Evolutionary conservation across 1,140 invertebrate species (phyloP), one percentile per base, ranked within the genome.

Genomic region (Teleogryllus occipitalis): DNA sequence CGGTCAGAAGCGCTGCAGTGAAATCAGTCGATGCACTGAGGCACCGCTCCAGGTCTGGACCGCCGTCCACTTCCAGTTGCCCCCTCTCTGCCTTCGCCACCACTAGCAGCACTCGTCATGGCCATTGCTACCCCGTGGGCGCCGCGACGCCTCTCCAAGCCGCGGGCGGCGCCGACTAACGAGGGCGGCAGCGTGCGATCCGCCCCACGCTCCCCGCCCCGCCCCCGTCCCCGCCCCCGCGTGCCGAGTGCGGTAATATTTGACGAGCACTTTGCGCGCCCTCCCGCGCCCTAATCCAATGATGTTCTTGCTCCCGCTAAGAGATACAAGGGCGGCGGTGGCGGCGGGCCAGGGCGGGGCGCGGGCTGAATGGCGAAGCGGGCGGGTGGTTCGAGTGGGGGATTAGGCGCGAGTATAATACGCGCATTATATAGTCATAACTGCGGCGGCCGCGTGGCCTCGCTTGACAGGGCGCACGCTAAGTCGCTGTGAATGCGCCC

Each of bases 281-380:
- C 7, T 54, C 15, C 54, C 54, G 54, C 54, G 0, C 0, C 54
- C 54, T 7, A 3, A 65, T 3, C 54, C 54, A 65, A 65, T 65
- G 54, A 65, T 65, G 54, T 65, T 65, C 54, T 65, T 65, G 49
- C 54, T 65, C 54, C 54, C 54, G 54, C 54, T 65, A 65, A 65
- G 54, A 65, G 27, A 39, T 65, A 54, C 54, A 18, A 65, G 54
- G 10, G 54, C 54, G 54, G 54, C 18, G 10, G 54, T 7, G 18
- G 54, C 54, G 54, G 54, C 10, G 3, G 18, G 10, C 2, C 10
- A 7, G 18, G 54, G 54, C 8, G 49, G n/a, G n/a, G n/a, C 15
- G 54, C 54, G 7, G 54, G 10, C 54, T 18, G 54, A 14, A 18
- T 10, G 54, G 54, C 18, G 54, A 65, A 65, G 27, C 54, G 54